Conservation (phyloP, 2,113 vertebrate species). For the Rhinolophus sinicus region DNA sequence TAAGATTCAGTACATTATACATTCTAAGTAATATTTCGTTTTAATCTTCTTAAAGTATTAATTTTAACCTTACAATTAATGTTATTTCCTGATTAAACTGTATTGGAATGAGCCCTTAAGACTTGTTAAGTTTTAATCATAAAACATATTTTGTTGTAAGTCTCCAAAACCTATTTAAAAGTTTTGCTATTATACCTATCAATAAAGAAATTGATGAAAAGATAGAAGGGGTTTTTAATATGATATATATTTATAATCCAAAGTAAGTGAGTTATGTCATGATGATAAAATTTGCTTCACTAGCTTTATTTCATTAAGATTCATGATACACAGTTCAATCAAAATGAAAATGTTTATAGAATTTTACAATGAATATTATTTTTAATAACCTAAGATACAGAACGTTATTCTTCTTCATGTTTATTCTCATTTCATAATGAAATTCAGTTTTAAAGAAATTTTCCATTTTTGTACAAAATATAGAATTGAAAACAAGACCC, state of each 20-base stretch:
- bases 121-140: not conserved
- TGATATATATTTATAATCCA: not conserved
- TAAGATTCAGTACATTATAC: not conserved
- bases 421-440: not conserved
- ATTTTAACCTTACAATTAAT: not conserved
- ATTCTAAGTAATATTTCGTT: not conserved
- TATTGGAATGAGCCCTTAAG: rapidly evolving
- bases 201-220: not conserved
- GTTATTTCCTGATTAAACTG: not conserved
- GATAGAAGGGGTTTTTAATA: not conserved
- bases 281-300: not conserved
- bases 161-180: not conserved
- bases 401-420: not conserved
- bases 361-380: not conserved
- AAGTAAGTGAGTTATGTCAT: not conserved
- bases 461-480: not conserved
- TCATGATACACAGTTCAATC: not conserved
- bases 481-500: not conserved
- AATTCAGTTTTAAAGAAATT: not conserved
- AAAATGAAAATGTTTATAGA: not conserved
- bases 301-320: not conserved
- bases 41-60: not conserved
- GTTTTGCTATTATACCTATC: not conserved
- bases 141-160: not conserved
- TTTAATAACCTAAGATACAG: not conserved